phyloP scores from a whole-genome alignment of 30 jellyfish, hydroid and myxozoan species.

The Aurelia aurita complex sp. Pacific region DNA sequence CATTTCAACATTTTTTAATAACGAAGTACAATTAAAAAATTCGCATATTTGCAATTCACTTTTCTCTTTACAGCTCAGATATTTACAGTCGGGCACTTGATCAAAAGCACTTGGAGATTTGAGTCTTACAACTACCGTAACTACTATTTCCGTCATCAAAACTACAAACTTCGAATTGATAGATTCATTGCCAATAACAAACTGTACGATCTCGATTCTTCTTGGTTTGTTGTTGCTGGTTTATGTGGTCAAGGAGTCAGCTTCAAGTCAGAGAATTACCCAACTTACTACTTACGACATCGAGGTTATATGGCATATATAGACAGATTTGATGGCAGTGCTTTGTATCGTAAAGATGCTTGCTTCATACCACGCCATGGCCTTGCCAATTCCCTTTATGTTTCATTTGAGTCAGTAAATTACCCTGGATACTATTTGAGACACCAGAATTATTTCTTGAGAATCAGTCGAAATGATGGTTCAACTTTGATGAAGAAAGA shows the following conservation, averaged over 20 bases:
- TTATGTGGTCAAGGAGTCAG: constrained; percentile 29
- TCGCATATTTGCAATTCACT: too few species aligned
- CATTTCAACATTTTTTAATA: too few species aligned
- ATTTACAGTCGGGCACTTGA: not conserved
- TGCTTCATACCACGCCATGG: constrained; percentile 8
- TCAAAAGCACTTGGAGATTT: constrained; percentile 1
- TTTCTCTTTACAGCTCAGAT: too few species aligned
- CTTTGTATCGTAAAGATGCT: constrained; percentile 2
- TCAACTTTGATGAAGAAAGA: not conserved
- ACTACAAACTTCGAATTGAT: not conserved
- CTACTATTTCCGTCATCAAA: not conserved
- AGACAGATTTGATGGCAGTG: not conserved
- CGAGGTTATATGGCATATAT: not conserved
- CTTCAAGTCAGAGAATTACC: constrained; percentile 13
- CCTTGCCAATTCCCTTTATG: constrained; percentile 1
- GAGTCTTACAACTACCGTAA: not conserved
- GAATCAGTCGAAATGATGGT: constrained; percentile 2
- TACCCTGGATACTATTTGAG: constrained; percentile 22
- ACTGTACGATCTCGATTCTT: not conserved
- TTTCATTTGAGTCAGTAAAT: constrained; percentile 25
- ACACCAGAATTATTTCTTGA: constrained; percentile 5
- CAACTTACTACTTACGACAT: constrained; percentile 11
- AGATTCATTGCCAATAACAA: not conserved
- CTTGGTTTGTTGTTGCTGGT: constrained; percentile 3
- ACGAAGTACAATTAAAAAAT: too few species aligned